Evolutionary conservation across 2,113 vertebrate species (phyloP), one percentile per base, ranked within the genome.

Genomic region (Bos javanicus): DNA sequence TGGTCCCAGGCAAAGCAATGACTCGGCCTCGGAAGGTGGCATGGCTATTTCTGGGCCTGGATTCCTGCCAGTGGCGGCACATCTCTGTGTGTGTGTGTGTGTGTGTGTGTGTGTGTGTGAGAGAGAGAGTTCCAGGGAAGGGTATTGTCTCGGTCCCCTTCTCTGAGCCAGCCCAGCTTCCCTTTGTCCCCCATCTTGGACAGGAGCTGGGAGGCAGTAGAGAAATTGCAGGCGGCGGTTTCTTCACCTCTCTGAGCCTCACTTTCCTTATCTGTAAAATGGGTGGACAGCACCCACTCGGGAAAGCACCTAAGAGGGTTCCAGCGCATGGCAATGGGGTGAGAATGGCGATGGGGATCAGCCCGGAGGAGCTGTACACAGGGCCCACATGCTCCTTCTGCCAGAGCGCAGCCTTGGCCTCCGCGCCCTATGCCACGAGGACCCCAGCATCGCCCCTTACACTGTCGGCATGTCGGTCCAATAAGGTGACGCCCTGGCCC

Each of bases 11-110:
- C 67, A 52, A 25, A 85, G 60, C 17, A 30, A 60, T 0, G 0
- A 60, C 82, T 43, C 33, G 9, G 90, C 36, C 76, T 82, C 15
- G 0, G 11, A 80, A 97, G 91, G 78, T 92, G 96, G 90, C 96
- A 43, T 0, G 15, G 81, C 91, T 84, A 25, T 94, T 96, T 92
- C 95, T 0, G 16, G 92, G 78, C 52, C 93, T 96, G 93, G 87
- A 74, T 43, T 36, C n/a, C 52, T 52, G 97, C 91, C 95, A 95
- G 60, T 2, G 23, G 82, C 10, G 54, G 84, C 23, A 39, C 25
- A 13, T 9, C 59, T 1, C 3, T 9, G 12, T 17, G 46, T 9
- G 43, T 6, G 12, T 16, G 21, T 7, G 10, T 21, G 30, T 7
- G 39, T 7, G 11, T 26, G 21, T 3, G 39, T 13, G 33, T 0